Conservation (phyloP, 2,888 invertebrate species). For the Minunthozetes semirufus region DNA sequence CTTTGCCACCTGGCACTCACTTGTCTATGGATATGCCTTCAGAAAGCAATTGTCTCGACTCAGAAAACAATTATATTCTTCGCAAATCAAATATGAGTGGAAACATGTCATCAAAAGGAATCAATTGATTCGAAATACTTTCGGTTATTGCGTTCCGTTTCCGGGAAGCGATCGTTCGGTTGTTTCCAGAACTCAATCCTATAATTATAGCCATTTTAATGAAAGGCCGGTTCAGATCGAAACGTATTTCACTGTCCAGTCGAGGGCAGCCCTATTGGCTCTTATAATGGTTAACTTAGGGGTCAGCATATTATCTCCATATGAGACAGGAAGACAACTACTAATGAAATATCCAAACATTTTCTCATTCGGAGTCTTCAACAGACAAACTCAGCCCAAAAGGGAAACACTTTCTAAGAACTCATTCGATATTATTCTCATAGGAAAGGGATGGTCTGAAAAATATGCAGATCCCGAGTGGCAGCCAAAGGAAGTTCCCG, state of each 20-base stretch:
- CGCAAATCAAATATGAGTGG: constrained; percentile 35
- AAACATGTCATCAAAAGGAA: constrained; percentile 34
- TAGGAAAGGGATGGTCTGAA: constrained; percentile 70
- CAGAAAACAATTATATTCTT: constrained; percentile 48
- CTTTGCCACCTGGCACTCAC: constrained; percentile 83
- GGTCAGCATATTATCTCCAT: constrained; percentile 59
- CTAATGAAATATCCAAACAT: constrained; percentile 62
- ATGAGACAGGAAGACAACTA: constrained; percentile 58
- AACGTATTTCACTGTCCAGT: constrained; percentile 61
- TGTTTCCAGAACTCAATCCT: constrained; percentile 70
- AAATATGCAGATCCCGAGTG: constrained; percentile 56
- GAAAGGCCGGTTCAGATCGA: constrained; percentile 70
- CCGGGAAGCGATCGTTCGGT: constrained; percentile 75
- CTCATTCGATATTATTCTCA: constrained; percentile 53
- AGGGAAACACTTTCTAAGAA: constrained; percentile 47
- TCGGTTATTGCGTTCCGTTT: constrained; percentile 66
- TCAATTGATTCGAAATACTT: neutral
- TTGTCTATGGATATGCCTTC: constrained; percentile 67
- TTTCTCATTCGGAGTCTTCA: constrained; percentile 65
- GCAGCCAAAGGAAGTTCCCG: constrained; percentile 56
- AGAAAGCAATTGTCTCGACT: constrained; percentile 58
- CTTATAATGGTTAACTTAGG: constrained; percentile 56
- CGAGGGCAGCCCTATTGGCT: constrained; percentile 53
- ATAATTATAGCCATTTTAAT: constrained; percentile 60
- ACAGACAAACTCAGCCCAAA: constrained; percentile 56